These are phyloP conservation scores for Platichthys flesus DNA, from an alignment of 2,113 vertebrate genomes.

Conservation along the genomic window DNA sequence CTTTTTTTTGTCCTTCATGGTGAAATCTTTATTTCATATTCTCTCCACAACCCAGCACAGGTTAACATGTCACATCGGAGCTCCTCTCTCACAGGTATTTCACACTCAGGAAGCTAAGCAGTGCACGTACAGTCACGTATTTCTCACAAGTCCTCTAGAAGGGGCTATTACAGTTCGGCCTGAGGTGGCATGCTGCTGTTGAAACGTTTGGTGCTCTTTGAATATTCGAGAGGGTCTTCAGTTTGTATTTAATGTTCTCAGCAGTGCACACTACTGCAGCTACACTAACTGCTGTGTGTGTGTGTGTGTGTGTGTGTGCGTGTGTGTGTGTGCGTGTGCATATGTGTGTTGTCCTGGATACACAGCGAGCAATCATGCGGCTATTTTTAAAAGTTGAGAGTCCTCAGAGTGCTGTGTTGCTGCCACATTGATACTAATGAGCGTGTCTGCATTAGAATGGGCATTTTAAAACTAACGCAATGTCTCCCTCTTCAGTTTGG, in stretches of 20 bases:
- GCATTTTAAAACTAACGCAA: slow-evolving; percentile 36
- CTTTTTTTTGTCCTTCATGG: slow-evolving; percentile 60
- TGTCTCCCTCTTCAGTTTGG: not conserved
- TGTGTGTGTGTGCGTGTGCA: not conserved
- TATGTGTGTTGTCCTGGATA: slow-evolving; percentile 39
- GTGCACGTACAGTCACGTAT: slow-evolving; percentile 44
- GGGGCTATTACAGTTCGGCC: slow-evolving; percentile 59
- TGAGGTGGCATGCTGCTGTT: slow-evolving; percentile 72
- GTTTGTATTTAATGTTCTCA: slow-evolving; percentile 46
- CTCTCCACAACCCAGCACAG: slow-evolving; percentile 54
- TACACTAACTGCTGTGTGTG: slow-evolving; percentile 25
- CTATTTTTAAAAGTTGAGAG: slow-evolving; percentile 36
- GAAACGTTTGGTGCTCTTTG: slow-evolving; percentile 63
- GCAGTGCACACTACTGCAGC: slow-evolving; percentile 42
- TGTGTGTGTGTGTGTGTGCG: not conserved
- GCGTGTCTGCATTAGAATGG: slow-evolving; percentile 26
- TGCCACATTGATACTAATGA: slow-evolving; percentile 24
- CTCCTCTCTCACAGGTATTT: slow-evolving; percentile 60
- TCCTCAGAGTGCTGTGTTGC: slow-evolving; percentile 31
- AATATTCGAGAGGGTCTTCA: slow-evolving; percentile 55
- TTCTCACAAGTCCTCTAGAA: slow-evolving; percentile 55
- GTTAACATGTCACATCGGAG: slow-evolving; percentile 47
- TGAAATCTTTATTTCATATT: slow-evolving; percentile 76
- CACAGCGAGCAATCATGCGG: slow-evolving; percentile 58
- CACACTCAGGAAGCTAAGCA: slow-evolving; percentile 74